Percentiles rank a stretch among this genome's conserved stretches.
phyloP scores from a whole-genome alignment of 2,888 invertebrate genomes.

The Pyrocoelia pectoralis region DNA sequence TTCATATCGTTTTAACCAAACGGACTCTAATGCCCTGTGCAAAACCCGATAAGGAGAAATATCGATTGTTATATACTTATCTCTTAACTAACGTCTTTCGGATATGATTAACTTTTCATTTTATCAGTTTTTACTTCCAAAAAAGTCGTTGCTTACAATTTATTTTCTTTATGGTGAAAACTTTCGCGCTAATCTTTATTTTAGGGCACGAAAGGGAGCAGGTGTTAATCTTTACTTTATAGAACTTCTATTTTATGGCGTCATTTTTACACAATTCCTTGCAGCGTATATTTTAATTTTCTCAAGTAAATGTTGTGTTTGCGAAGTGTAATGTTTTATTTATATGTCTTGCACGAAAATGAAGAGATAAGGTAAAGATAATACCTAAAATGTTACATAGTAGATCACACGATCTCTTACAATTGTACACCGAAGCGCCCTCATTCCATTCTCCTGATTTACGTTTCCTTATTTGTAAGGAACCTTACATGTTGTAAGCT shows the following conservation, averaged over 20 bases:
- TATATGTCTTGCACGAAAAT: background rate
- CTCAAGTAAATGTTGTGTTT: background rate
- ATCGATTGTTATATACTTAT: conserved; percentile 36
- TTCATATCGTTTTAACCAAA: conserved; percentile 37
- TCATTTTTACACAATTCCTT: background rate
- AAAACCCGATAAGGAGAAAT: conserved; percentile 37
- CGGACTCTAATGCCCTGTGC: conserved; percentile 38
- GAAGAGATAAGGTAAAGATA: too few species aligned
- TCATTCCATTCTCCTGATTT: too few species aligned
- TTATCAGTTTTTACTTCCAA: conserved; percentile 14
- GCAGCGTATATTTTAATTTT: background rate
- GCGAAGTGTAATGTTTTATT: background rate
- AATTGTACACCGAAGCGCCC: too few species aligned
- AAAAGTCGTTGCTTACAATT: conserved; percentile 13
- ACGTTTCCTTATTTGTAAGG: too few species aligned
- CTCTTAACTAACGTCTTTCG: conserved; percentile 35
- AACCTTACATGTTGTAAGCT: too few species aligned
- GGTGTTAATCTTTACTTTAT: conserved; percentile 5
- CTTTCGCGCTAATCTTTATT: conserved; percentile 4
- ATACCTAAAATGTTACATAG: too few species aligned
- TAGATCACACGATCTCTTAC: too few species aligned
- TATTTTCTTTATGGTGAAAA: conserved; percentile 1
- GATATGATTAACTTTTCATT: conserved; percentile 28
- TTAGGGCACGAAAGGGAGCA: conserved; percentile 10
- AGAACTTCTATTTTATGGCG: background rate